Evolutionary conservation across 2,888 invertebrate genomes (phyloP), one percentile per base, ranked within the genome.

Genomic region (Pseudoips prasinana): DNA sequence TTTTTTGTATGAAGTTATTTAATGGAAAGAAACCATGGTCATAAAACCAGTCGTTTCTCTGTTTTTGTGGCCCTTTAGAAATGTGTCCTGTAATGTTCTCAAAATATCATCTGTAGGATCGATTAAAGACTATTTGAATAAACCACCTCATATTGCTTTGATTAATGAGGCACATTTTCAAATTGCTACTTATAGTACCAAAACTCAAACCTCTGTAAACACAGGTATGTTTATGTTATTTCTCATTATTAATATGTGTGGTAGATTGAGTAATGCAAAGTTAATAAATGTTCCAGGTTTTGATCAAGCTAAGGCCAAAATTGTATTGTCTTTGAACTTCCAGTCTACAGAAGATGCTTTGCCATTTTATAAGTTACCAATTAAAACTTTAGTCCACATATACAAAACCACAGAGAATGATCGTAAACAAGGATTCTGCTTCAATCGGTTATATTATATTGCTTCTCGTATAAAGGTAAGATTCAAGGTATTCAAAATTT

Each of bases 391-490:
- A 40, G 14, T 69, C 7, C 68, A 70, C 45, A 67, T 89, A 36
- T 67, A 64, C 30, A 74, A 69, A 57, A 60, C 59, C 10, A 83
- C 78, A 18, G 59, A 73, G 58, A 64, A 71, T 29, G 92, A 92
- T 67, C 50, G 69, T 4, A 52, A 50, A 1, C 53, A 69, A 28
- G 70, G 89, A 1, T 78, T 73, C 37, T 82, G 83, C 43, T 63
- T 67, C 33, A 92, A 91, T 64, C 88, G 92, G 31, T 68, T 92
- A n/a, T 91, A 92, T 55, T 92, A 87, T 54, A 77, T 92, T 39
- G 80, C 91, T 35, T 72, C 88, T 10, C 67, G 69, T 24, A 62
- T 92, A 8, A 67, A 89, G 55, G 84, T 90, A 63, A 45, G 46
- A 14, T 14, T 14, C 3, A 14, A n/a, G n/a, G n/a, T n/a, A n/a